Evolutionary conservation across 2,797 vertebrate species (phyloP), one percentile per base, ranked within the genome.

Genomic region (Notolabrus celidotus): DNA sequence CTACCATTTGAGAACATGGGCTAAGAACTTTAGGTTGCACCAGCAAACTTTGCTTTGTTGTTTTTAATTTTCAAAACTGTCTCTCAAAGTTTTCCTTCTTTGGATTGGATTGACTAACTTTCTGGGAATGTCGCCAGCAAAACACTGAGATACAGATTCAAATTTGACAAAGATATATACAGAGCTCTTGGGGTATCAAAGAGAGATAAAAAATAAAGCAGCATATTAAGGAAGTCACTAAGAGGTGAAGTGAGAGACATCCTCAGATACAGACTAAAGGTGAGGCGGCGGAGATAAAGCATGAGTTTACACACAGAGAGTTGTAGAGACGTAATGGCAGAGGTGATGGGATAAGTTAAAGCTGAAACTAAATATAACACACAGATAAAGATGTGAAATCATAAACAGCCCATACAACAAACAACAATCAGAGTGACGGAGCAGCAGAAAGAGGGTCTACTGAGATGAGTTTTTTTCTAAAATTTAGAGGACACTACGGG

Each of bases 311-410:
- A 14, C 57, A 42, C 45, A 16, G 7, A 20, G 38, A 74, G 59
- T 58, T 56, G 59, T 60, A 77, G 79, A 71, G 61, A 23, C 31
- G 62, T 47, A n/a, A 62, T 62, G 42, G 14, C 22, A 36, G 64
- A 29, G 42, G 36, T 41, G 59, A 61, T 33, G 9, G 31, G 42
- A 45, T 22, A 52, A 53, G 33, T 23, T 52, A 43, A 19, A 60
- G 59, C 53, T 19, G 15, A 34, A 65, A 34, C 78, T 73, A 80
- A 74, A 80, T 77, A 69, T 82, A 85, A 74, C 59, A 53, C 0
- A 0, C 36, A 54, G 41, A 64, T 41, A 25, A 59, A 63, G 15
- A 72, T 14, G 76, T 63, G 55, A 71, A 46, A 29, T 51, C 38
- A 10, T 22, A 31, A 83, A 70, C 61, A 60, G 20, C 51, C 51